A percentile compares a stretch with the other conserved stretches of the same genome.
phyloP scores from a whole-genome alignment of 1,140 invertebrate genomes.

The Rhopalosiphum padi region DNA sequence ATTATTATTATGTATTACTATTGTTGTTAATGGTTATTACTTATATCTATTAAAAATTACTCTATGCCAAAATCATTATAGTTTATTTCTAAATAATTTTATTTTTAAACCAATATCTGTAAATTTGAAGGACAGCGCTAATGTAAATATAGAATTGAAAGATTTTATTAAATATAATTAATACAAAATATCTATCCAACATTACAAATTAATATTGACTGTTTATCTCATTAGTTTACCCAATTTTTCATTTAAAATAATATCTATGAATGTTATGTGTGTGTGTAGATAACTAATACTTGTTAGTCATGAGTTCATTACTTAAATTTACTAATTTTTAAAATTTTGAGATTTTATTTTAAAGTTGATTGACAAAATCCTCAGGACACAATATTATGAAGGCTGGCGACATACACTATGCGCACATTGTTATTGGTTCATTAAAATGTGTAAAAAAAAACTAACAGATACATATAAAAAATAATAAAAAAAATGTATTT shows the following conservation, averaged over 20 bases:
- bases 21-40: conserved; percentile 19
- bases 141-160: not conserved
- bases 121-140: not conserved
- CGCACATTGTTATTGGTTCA: too few relatives aligned
- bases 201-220: not conserved
- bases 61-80: not conserved
- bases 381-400: not conserved
- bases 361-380: not conserved
- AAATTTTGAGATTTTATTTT: not conserved
- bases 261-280: not conserved
- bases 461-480: too few relatives aligned
- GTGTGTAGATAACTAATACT: not conserved
- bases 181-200: not conserved
- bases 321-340: not conserved
- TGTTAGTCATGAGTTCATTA: not conserved
- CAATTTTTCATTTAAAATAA: not conserved
- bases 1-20: not conserved
- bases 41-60: conserved; percentile 22
- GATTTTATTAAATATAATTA: not conserved
- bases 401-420: too few relatives aligned
- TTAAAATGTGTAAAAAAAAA: too few relatives aligned
- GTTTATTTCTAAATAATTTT: not conserved
- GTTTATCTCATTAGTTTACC: not conserved
- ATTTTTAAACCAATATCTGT: not conserved
- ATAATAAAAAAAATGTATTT: too few relatives aligned